Base-by-base conservation (phyloP, 2,888 invertebrate genomes). In the Copidosoma aretas region DNA sequence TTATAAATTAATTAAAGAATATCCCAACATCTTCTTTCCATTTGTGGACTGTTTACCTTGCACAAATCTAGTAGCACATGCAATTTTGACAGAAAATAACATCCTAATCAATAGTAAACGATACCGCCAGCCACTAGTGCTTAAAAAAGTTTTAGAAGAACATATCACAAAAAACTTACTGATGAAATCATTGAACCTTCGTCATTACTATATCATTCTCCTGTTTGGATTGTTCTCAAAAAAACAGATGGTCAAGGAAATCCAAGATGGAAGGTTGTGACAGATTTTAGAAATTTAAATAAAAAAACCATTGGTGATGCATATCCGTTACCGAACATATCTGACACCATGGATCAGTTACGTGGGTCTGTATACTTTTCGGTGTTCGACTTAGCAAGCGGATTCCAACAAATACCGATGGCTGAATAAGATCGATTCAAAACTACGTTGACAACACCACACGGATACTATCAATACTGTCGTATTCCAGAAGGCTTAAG, bases 201-300 rank as follows among this genome's bases (percentile, higher is more conserved):
- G 1, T n/a, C 1, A 17, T 41, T 19, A n/a, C 39, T 41, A 17
- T 41, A 39, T 19, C 39, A 58, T 32, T 39, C 25, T 4, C 32
- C 58, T 1, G 5, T 41, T n/a, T 58, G 51, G 39, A 61, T 61
- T n/a, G 39, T 61, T 17, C 52, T 39, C 15, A 61, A 61, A 22
- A 53, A 53, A 17, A 39, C 53, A 21, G 21, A 53, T 22, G n/a
- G 53, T 21, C 32, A 53, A 39, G 61, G 41, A 39, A 19, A 53
- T 19, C 39, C 10, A 22, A 52, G 53, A 53, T 53, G 21, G 41
- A n/a, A 52, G 8, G 39, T 61, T 21, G 61, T 41, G 1, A 39
- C 53, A 1, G 53, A 61, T 22, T 60, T 60, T 60, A 5, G 58
- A 49, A 49, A 57, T 8, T 43, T 58, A 17, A 53, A n/a, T n/a